phyloP scores from a whole-genome alignment of 2,888 invertebrate genomes.

The Seira musarum region DNA sequence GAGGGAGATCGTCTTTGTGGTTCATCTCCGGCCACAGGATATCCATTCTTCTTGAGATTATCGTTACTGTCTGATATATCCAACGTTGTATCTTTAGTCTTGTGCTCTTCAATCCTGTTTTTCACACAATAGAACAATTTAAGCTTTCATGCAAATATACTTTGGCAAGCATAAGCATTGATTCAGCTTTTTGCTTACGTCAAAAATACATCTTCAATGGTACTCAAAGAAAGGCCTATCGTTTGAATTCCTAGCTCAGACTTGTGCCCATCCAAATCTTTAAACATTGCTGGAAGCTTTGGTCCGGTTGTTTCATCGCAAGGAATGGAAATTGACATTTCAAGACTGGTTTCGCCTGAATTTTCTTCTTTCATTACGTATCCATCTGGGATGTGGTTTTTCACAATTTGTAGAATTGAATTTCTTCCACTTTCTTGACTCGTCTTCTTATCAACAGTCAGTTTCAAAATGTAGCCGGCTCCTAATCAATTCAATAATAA shows the following conservation, averaged over 20 bases:
- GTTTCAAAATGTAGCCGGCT: constrained; percentile 85
- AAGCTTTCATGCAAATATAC: neutral
- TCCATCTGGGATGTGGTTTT: constrained; percentile 73
- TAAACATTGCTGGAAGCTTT: constrained; percentile 78
- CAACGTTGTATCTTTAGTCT: neutral
- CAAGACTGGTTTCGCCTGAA: constrained; percentile 16
- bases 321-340: constrained; percentile 65
- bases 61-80: constrained; percentile 1
- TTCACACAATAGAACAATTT: constrained; percentile 44
- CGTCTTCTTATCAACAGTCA: constrained; percentile 69
- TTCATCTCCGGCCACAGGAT: constrained; percentile 7
- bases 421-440: neutral
- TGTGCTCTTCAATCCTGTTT: constrained; percentile 36
- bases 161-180: constrained; percentile 47
- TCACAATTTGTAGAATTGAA: constrained; percentile 71
- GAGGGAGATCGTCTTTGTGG: constrained; percentile 37
- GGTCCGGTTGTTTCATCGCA: constrained; percentile 74
- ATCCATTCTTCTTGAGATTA: constrained; percentile 8
- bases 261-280: constrained; percentile 77
- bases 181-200: constrained; percentile 74
- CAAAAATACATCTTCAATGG: constrained; percentile 93
- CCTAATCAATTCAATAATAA: constrained; percentile 71
- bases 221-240: constrained; percentile 88
- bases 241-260: constrained; percentile 79
- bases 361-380: constrained; percentile 33